Evolutionary conservation across 2,888 invertebrate genomes (phyloP), one percentile per base, ranked within the genome.

Genomic region (Argyresthia goedartella): DNA sequence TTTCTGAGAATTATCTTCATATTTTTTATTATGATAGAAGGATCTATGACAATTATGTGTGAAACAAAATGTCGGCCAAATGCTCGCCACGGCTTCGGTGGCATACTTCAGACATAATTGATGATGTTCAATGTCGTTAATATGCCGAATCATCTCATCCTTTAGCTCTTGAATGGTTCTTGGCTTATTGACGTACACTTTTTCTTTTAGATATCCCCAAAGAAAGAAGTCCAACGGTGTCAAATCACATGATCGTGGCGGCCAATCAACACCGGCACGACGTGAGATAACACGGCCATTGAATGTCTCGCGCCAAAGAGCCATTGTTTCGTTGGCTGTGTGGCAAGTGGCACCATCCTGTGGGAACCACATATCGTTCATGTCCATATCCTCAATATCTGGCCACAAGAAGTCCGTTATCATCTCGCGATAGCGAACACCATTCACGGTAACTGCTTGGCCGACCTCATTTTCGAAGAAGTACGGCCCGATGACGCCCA

Each of bases 141-240:
- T 54, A 51, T 53, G 51, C 51, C 51, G 46, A 53, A 56, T 54
- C 53, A 56, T 54, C 53, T 54, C 52, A 54, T 52, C 49, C 52
- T 54, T n/a, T 57, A 57, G 55, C 57, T 56, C 53, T 56, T 53
- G 51, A 50, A 53, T 56, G 54, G 52, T 54, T 56, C 15, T 34
- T 53, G 53, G 51, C 51, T 57, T 56, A 55, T 57, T 39, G 51
- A 55, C 52, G 54, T 59, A 54, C 39, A 55, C 53, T 34, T 56
- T 55, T 51, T 54, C 42, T 55, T 56, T 55, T 13, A 55, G 52
- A 53, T 53, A 55, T 13, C 52, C 51, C 54, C 54, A 57, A 52
- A 55, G 53, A 53, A 56, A 56, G 45, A 55, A 57, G 51, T 56
- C 25, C 2, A 25, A 4, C 25, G 25, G 25, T 25, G 25, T 25